phyloP scores from a whole-genome alignment of 2,113 vertebrate genomes.

The Condylura cristata region DNA sequence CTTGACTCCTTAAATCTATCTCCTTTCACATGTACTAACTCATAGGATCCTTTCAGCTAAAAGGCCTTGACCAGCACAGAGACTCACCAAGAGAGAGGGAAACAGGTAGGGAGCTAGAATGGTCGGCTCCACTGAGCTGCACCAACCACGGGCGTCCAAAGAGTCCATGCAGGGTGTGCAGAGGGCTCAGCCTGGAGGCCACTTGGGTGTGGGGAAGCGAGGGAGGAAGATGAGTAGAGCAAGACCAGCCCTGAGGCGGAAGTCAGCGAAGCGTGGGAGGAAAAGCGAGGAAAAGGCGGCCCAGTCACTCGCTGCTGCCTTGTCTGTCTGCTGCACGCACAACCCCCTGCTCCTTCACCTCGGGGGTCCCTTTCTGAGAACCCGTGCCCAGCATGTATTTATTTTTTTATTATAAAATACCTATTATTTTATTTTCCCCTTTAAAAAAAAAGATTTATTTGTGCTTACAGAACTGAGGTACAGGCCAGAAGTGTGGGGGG shows the following conservation, averaged over 20 bases:
- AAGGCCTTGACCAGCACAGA: neutral
- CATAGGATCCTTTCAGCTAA: neutral
- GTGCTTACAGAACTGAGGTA: too few species aligned
- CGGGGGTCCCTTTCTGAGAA: neutral
- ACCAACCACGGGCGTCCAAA: rapidly evolving
- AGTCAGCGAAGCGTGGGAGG: neutral
- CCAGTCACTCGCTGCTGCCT: rapidly evolving
- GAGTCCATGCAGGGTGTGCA: neutral
- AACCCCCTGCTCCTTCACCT: neutral
- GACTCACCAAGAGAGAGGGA: neutral
- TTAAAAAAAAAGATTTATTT: too few species aligned
- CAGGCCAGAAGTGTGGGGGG: too few species aligned
- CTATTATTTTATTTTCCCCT: too few species aligned
- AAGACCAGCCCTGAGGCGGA: neutral
- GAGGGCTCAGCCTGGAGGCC: neutral
- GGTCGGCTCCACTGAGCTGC: neutral
- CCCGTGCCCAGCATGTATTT: too few species aligned
- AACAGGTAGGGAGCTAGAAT: neutral
- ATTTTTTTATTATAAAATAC: too few species aligned
- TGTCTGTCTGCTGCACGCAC: neutral
- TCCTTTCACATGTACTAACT: neutral
- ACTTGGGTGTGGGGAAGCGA: neutral
- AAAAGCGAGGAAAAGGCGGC: neutral
- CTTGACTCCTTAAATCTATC: neutral
- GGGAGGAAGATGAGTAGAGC: neutral